Conservation (phyloP, 1,140 invertebrate genomes). For the Drosophila auraria region DNA sequence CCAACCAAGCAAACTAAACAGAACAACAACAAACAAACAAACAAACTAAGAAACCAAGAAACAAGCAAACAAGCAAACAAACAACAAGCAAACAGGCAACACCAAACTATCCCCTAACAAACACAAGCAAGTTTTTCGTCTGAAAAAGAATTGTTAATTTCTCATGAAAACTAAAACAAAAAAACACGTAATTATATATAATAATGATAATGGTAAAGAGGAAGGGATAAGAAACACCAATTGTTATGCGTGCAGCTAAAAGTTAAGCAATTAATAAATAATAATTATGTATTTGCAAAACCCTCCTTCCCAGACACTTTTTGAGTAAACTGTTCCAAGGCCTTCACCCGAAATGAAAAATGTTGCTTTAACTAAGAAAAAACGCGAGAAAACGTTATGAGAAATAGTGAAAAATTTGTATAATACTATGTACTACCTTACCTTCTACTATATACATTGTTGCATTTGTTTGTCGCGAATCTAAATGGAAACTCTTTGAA, state of each 20-base stretch:
- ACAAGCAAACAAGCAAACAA: conserved; percentile 47
- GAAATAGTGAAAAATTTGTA: conserved; percentile 39
- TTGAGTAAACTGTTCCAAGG: conserved; percentile 50
- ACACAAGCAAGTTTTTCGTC: conserved; percentile 56
- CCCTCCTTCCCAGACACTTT: conserved; percentile 25
- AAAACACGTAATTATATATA: conserved; percentile 12
- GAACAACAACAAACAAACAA: conserved; percentile 56
- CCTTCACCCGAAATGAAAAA: conserved; percentile 31
- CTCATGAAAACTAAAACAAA: conserved; percentile 17
- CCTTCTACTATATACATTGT: conserved; percentile 38
- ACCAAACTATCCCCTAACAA: conserved; percentile 35
- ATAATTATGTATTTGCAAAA: conserved; percentile 49
- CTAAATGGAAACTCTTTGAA: conserved; percentile 21
- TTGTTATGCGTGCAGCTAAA: conserved; percentile 53
- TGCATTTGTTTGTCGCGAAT: conserved; percentile 67
- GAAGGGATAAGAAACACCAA: conserved; percentile 65
- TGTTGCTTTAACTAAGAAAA: conserved; percentile 51
- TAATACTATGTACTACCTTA: conserved; percentile 35
- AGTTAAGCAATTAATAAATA: conserved; percentile 50
- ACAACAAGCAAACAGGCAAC: conserved; percentile 60
- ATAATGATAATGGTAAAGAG: conserved; percentile 14
- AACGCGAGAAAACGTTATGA: conserved; percentile 16
- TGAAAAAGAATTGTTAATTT: conserved; percentile 46
- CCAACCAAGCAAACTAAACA: conserved; percentile 45
- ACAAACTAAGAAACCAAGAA: conserved; percentile 54